phyloP scores from a whole-genome alignment of 2,888 invertebrate species.

The Acleris cristana region DNA sequence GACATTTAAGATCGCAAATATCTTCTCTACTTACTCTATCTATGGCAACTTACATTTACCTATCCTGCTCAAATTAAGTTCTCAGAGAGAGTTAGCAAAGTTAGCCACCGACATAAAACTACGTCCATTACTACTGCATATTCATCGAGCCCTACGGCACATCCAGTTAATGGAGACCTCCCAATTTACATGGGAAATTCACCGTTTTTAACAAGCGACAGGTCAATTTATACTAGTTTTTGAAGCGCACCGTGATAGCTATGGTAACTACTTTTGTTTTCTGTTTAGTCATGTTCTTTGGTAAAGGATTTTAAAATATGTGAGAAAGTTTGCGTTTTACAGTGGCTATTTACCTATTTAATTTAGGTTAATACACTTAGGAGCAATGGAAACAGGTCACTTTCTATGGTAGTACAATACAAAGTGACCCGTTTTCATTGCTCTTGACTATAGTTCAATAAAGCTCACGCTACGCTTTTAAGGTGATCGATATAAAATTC shows the following conservation, averaged over 20 bases:
- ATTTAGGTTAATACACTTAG: too few species aligned
- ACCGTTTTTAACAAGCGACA: slow-evolving; percentile 35
- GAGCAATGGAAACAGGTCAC: too few species aligned
- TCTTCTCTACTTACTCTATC: too few species aligned
- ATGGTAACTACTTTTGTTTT: slow-evolving; percentile 70
- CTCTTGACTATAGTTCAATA: too few species aligned
- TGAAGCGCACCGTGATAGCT: slow-evolving; percentile 46
- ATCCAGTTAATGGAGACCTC: slow-evolving; percentile 53
- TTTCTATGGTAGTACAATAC: too few species aligned
- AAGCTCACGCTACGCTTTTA: too few species aligned
- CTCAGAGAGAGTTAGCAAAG: slow-evolving; percentile 63
- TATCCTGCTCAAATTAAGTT: slow-evolving; percentile 31
- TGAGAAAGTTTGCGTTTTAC: background rate
- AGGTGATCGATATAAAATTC: too few species aligned
- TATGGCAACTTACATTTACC: background rate
- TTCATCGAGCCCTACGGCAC: slow-evolving; percentile 73
- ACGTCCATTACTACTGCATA: slow-evolving; percentile 81
- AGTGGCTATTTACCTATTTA: too few species aligned
- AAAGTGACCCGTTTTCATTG: too few species aligned
- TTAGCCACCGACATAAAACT: slow-evolving; percentile 72
- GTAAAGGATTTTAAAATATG: slow-evolving; percentile 29
- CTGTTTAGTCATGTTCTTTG: slow-evolving; percentile 53
- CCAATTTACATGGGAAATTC: slow-evolving; percentile 33
- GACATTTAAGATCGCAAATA: too few species aligned
- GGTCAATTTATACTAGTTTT: slow-evolving; percentile 49